Evolutionary conservation across 2,113 vertebrate genomes (phyloP).

Genomic region (pig (Sus scrofa)): T2T-Sscrofa CM000823.6:8768001-8768500

Average conservation of each 20-base stretch:
- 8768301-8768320: slow-evolving; percentile 68
- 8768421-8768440: neutral
- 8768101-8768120: neutral
- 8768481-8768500: slow-evolving; percentile 70
- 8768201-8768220: slow-evolving; percentile 17
- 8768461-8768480: slow-evolving; percentile 56
- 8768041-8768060: neutral
- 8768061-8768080: neutral
- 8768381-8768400: slow-evolving; percentile 47
- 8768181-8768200: neutral
- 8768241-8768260: neutral
- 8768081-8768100: neutral
- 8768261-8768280: neutral
- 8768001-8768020: neutral
- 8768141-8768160: neutral
- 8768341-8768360: neutral
- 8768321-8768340: slow-evolving; percentile 56
- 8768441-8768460: neutral
- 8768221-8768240: neutral
- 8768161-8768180: neutral
- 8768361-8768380: slow-evolving; percentile 14
- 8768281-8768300: slow-evolving; percentile 70
- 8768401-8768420: slow-evolving; percentile 66
- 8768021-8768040: neutral
- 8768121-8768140: neutral